phyloP scores from a whole-genome alignment of 2,797 vertebrate genomes.

The Brachyrhaphis roseni region DNA sequence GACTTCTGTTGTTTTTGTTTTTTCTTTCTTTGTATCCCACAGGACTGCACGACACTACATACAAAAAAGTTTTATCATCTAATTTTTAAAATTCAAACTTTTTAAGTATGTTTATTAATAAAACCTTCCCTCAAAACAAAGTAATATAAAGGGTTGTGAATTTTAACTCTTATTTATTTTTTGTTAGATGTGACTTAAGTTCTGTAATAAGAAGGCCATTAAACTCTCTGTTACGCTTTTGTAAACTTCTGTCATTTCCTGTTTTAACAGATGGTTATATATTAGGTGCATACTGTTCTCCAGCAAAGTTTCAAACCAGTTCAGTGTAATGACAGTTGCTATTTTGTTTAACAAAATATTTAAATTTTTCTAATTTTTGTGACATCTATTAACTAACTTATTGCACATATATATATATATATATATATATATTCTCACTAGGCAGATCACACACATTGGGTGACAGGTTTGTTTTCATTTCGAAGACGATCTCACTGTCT shows the following conservation, averaged over 20 bases:
- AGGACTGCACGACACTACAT: neutral
- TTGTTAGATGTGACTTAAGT: neutral
- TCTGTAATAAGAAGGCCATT: neutral
- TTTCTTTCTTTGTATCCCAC: no score
- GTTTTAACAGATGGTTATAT: neutral
- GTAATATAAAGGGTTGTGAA: neutral
- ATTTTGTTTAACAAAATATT: neutral
- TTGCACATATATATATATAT: no score
- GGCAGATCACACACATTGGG: neutral
- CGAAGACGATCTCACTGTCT: neutral
- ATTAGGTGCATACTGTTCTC: neutral
- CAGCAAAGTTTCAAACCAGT: neutral
- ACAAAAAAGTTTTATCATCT: neutral
- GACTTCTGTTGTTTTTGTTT: neutral
- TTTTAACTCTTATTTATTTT: neutral
- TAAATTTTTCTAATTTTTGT: no score
- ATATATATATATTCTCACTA: neutral
- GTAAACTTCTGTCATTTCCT: neutral
- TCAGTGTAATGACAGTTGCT: no score
- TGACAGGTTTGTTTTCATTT: neutral
- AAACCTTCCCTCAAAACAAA: neutral
- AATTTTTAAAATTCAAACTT: neutral
- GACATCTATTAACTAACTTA: no score
- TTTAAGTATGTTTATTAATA: neutral
- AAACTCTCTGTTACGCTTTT: neutral